A percentile compares a stretch with the other conserved stretches of the same genome.
phyloP scores from a whole-genome alignment of 2,888 invertebrate genomes.

The Lycocerus yunnanus region DNA sequence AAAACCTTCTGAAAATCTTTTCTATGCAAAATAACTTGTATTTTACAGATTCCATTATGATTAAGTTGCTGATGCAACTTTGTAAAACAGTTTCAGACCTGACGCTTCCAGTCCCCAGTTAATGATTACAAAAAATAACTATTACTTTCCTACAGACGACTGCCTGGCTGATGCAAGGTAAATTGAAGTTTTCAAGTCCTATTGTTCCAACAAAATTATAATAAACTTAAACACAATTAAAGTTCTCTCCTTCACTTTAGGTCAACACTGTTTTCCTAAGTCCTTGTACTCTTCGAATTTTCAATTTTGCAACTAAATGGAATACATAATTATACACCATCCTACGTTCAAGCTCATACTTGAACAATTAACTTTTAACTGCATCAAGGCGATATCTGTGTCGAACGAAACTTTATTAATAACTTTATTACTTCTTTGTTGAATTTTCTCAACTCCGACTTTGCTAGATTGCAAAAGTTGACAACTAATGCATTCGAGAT shows the following conservation, averaged over 20 bases:
- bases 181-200: neutral
- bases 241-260: neutral
- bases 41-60: neutral
- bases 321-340: neutral
- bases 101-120: neutral
- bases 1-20: slow-evolving; percentile 1
- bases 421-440: neutral
- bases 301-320: neutral
- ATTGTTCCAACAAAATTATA: neutral
- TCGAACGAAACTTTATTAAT: neutral
- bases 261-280: too few species aligned
- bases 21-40: neutral
- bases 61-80: neutral
- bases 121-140: neutral
- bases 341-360: neutral
- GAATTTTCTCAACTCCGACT: neutral
- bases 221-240: neutral
- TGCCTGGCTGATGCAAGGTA: neutral
- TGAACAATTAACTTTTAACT: neutral
- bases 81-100: neutral
- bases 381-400: neutral
- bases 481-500: neutral
- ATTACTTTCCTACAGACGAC: neutral
- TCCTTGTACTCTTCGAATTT: neutral
- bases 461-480: neutral